These are phyloP conservation scores for Eonycteris spelaea DNA, from an alignment of 2,113 vertebrate genomes.

Conservation along the genomic window DNA sequence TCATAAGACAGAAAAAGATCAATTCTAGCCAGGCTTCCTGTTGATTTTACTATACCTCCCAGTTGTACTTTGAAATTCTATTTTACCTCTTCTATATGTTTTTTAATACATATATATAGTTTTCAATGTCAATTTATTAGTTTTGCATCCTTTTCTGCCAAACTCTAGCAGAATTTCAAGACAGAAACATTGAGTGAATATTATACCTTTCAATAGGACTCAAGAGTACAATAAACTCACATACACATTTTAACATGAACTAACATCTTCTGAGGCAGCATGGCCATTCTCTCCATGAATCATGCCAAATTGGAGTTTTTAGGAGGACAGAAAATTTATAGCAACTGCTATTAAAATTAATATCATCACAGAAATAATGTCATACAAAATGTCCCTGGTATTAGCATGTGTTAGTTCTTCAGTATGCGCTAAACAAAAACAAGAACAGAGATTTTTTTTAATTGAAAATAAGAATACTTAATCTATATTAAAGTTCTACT, in stretches of 20 bases:
- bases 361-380: background rate
- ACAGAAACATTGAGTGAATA: no score
- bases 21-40: background rate
- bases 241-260: background rate
- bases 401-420: background rate
- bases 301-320: background rate
- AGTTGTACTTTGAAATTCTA: background rate
- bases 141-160: background rate
- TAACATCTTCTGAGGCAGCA: background rate
- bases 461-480: background rate
- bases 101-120: background rate
- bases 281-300: background rate
- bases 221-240: no score
- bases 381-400: background rate
- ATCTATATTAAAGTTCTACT: background rate
- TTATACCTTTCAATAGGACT: background rate
- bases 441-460: background rate
- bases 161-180: background rate
- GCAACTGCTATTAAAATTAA: background rate
- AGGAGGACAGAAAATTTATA: background rate
- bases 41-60: background rate
- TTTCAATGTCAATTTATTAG: background rate
- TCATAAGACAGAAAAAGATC: background rate
- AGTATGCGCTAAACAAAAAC: background rate
- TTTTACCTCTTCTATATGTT: background rate